A percentile compares a stretch with the other conserved stretches of the same genome.
These are phyloP conservation scores for Pogonomyrmex californicus DNA, from an alignment of 1,140 invertebrate genomes.

Conservation along the genomic window DNA sequence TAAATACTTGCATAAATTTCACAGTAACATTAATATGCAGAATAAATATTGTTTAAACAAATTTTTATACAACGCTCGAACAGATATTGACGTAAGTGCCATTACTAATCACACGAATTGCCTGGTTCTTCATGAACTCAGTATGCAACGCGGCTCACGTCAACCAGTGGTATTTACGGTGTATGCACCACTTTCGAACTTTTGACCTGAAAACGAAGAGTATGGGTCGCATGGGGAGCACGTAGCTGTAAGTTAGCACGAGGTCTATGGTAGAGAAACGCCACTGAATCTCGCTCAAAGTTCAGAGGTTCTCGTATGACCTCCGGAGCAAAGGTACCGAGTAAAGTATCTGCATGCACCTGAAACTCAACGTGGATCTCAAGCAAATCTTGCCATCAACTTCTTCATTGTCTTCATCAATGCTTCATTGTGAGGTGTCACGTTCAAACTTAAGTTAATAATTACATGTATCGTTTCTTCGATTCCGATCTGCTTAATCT, in stretches of 20 bases:
- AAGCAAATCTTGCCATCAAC: not conserved
- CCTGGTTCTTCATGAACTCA: constrained; percentile 43
- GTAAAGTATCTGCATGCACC: constrained; percentile 20
- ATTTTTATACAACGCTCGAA: not conserved
- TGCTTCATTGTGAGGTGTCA: not conserved
- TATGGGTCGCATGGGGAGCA: constrained; percentile 49
- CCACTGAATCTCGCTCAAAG: constrained; percentile 64
- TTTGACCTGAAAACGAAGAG: constrained; percentile 72
- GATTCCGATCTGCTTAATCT: no score
- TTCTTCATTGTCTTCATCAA: not conserved
- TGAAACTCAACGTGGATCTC: constrained; percentile 43
- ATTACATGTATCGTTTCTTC: not conserved
- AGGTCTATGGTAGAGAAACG: constrained; percentile 49
- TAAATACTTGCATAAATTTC: not conserved
- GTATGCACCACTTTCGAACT: constrained; percentile 75
- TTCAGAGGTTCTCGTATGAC: constrained; percentile 47
- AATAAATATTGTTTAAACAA: not conserved
- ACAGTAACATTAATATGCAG: not conserved
- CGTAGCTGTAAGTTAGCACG: constrained; percentile 66
- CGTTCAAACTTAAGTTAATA: not conserved
- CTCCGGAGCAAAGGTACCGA: constrained; percentile 31
- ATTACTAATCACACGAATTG: constrained; percentile 24
- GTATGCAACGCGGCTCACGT: constrained; percentile 9
- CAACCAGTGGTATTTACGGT: constrained; percentile 32
- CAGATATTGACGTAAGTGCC: not conserved